A percentile compares a stretch with the other conserved stretches of the same genome.
These are phyloP conservation scores for Kradibia gibbosae DNA, from an alignment of 1,140 invertebrate genomes.

Conservation along the genomic window DNA sequence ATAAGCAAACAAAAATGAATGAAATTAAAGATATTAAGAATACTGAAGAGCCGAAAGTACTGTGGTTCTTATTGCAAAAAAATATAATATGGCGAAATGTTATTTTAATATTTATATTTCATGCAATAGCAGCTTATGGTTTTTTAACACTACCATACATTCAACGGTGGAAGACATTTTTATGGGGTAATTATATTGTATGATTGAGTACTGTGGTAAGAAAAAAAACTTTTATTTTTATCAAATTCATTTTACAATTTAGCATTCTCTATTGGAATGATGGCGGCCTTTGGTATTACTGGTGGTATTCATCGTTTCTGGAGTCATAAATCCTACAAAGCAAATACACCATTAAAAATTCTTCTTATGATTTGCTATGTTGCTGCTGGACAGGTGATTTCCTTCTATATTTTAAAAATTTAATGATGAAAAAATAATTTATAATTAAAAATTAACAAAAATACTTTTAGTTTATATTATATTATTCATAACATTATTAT, in stretches of 20 bases:
- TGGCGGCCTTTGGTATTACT: conserved; percentile 82
- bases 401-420: background rate
- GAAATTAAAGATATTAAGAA: background rate
- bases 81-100: conserved; percentile 49
- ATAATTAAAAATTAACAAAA: no score
- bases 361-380: conserved; percentile 81
- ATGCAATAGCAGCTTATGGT: conserved; percentile 34
- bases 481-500: no score
- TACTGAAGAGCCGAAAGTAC: background rate
- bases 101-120: conserved; percentile 40
- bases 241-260: background rate
- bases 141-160: conserved; percentile 28
- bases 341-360: conserved; percentile 80
- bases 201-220: no score
- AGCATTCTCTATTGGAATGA: conserved; percentile 71
- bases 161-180: conserved; percentile 12
- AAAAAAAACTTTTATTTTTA: no score
- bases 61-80: background rate
- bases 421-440: no score
- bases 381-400: conserved; percentile 81
- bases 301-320: conserved; percentile 88
- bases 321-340: conserved; percentile 89
- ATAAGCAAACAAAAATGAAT: background rate
- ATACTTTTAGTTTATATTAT: no score
- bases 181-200: conserved; percentile 21